Evolutionary conservation across 2,113 vertebrate species (phyloP), one percentile per base, ranked within the genome.

Genomic region (Scopus umbretta): DNA sequence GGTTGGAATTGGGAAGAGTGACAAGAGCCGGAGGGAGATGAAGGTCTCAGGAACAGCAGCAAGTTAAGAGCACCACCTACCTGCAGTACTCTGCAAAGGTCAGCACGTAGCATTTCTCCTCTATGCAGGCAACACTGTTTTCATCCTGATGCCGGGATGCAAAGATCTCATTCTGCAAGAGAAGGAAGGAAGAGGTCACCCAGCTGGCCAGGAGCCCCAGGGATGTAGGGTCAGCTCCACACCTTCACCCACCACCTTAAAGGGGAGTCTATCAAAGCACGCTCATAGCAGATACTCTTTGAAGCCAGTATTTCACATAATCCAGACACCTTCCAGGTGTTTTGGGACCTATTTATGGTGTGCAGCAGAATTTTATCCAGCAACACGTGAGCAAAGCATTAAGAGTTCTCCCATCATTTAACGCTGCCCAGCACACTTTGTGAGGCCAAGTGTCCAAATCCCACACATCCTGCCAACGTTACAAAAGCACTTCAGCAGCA

Each of bases 1-100:
- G 50, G 58, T 1, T 55, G 88, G 36, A 14, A 55, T 50, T 0
- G 16, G 36, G 6, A 63, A 29, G 40, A n/a, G 18, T 13, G 81
- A 42, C 40, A 47, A 34, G 56, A 74, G 53, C 74, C 34, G 67
- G 71, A 75, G 58, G 16, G 40, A 38, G 49, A 27, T 2, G 61
- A 16, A 58, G 71, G 58, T 16, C 21, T 49, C 8, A 3, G 49
- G 66, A 75, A 47, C 27, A 55, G 91, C 91, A 88, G 94, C 93
- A 90, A 56, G 92, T 67, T 32, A 62, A 91, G 94, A 96, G 97
- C 49, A 52, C 92, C 92, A 97, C 98, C 98, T 98, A 99, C 99
- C 99, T 99, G 99, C 99, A 99, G 98, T 99, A 99, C 98, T 99
- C 99, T 80, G 99, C 99, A 98, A 99, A 98, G 95, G 99, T 99